Evolutionary conservation across 2,888 invertebrate species (phyloP), one percentile per base, ranked within the genome.

Genomic region (Sinelater perroti): DNA sequence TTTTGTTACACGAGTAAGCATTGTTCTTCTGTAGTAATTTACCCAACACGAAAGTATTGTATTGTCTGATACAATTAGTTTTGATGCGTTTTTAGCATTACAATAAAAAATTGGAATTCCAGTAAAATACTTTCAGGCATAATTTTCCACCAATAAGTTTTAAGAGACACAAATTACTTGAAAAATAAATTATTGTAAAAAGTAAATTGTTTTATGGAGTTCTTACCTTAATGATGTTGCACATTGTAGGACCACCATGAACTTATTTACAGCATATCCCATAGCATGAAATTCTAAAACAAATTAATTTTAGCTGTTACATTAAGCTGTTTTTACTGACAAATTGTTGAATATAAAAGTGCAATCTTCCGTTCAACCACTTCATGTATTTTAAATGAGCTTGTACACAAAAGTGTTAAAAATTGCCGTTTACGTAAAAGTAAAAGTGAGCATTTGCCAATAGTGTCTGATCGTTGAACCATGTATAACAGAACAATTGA

Each of bases 401-500:
- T n/a, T n/a, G n/a, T n/a, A n/a, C 13, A 36, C 3, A 40, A 40
- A 14, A 24, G 8, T 3, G 3, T 40, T 24, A 6, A 26, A 44
- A 44, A 44, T 44, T 24, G 18, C 5, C 3, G 11, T 53, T 45
- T 45, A 53, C 36, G 45, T 53, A 54, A 54, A 38, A 54, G 54
- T 54, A 54, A 54, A 54, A 54, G 54, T 54, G 8, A 45, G 16
- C 6, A 35, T 53, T 26, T 36, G 28, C 45, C 35, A 45, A 35
- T 36, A 45, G 8, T 42, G 11, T 21, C 10, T 30, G 38, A 40
- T 47, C 38, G 40, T 30, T 54, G 47, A 38, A 38, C 54, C 46
- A 47, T 54, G 38, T 42, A 31, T 38, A 54, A 54, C 31, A 16
- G 20, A 46, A 54, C 46, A 54, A 54, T 47, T 54, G 46, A 38